Evolutionary conservation across 2,888 invertebrate species (phyloP).

Genomic region (Drosophila acutilabella): DNA sequence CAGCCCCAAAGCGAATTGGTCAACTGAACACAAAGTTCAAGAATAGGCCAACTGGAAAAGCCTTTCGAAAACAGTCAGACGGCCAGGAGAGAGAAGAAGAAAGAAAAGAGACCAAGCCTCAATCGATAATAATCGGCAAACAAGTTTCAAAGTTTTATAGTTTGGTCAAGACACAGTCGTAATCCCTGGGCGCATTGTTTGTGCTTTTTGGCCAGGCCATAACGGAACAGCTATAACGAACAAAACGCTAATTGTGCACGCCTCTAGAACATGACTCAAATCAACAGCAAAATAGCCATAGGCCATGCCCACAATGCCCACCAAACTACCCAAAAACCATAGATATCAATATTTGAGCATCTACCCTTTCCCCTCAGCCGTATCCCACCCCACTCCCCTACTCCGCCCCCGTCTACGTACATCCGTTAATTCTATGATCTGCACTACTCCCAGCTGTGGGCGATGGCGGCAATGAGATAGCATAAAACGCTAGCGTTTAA

Average conservation of each 20-base stretch:
- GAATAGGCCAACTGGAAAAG: conserved; percentile 63
- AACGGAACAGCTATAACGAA: conserved; percentile 63
- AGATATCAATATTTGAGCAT: conserved; percentile 78
- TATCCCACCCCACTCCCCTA: neutral
- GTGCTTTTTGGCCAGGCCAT: conserved; percentile 51
- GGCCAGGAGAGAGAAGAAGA: conserved; percentile 15
- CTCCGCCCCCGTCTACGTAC: neutral
- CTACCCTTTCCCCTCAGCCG: conserved; percentile 24
- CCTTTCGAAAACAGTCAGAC: conserved; percentile 32
- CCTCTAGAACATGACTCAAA: conserved; percentile 80
- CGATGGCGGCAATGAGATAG: conserved; percentile 74
- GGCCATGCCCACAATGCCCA: conserved; percentile 49
- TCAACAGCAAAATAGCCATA: conserved; percentile 64
- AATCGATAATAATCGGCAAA: conserved; percentile 74
- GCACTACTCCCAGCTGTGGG: conserved; percentile 22
- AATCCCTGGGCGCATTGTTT: conserved; percentile 71
- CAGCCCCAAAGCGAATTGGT: conserved; percentile 48
- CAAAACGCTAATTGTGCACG: conserved; percentile 79
- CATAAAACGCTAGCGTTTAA: conserved; percentile 78
- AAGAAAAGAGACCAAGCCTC: conserved; percentile 47
- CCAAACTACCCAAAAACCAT: conserved; percentile 10
- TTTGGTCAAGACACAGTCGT: conserved; percentile 34
- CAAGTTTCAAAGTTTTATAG: conserved; percentile 64
- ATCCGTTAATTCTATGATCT: neutral
- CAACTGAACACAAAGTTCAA: conserved; percentile 47